A percentile compares a stretch with the other conserved stretches of the same genome.
Conservation (phyloP, 2,888 invertebrate species). For the Plebejus melissa region DNA sequence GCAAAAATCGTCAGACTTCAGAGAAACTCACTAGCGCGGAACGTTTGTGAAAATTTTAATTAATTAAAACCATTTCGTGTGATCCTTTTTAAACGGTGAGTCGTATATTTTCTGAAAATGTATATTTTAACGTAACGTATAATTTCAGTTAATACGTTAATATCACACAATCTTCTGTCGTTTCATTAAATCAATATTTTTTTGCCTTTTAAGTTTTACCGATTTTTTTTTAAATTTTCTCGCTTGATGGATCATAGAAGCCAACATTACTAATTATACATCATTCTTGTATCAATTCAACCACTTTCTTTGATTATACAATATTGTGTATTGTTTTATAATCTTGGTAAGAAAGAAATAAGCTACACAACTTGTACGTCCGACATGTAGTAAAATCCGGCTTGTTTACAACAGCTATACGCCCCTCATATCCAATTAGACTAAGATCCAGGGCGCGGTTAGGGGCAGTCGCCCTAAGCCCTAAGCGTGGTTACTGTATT, state of each 20-base stretch:
- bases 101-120: background rate
- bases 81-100: background rate
- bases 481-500: conserved; percentile 5
- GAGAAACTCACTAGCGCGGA: conserved; percentile 8
- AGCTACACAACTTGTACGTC: background rate
- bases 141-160: too few species aligned
- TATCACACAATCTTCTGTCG: too few species aligned
- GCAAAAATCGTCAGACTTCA: conserved; percentile 3
- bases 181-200: too few species aligned
- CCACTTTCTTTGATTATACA: too few species aligned
- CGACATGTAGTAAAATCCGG: conserved; percentile 11
- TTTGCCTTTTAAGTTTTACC: too few species aligned
- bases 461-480: conserved; percentile 13
- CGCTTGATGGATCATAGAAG: too few species aligned
- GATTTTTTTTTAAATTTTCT: too few species aligned
- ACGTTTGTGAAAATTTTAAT: conserved; percentile 8
- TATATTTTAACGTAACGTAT: background rate
- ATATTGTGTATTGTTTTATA: too few species aligned
- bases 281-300: too few species aligned
- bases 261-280: too few species aligned
- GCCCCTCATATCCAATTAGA: conserved; percentile 20
- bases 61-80: background rate
- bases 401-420: conserved; percentile 22
- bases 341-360: background rate
- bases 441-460: conserved; percentile 25